Base-by-base conservation (phyloP, 1,140 invertebrate genomes). In the Hermetia illucens region DNA sequence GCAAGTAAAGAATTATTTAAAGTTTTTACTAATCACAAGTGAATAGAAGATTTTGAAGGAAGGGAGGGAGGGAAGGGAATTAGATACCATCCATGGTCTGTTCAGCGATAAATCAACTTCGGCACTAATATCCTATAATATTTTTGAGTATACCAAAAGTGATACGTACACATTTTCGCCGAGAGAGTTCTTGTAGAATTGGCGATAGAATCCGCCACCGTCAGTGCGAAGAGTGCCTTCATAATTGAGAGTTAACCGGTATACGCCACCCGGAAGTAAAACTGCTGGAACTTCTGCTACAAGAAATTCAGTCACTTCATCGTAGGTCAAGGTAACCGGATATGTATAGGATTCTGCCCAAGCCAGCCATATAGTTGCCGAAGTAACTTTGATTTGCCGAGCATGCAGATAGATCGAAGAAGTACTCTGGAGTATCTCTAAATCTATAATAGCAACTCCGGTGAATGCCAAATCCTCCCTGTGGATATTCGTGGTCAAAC, bases 401-500 rank as follows among this genome's bases (percentile, higher is more conserved):
- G 58, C 55, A 37, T 70, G 66, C 1, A 70, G 27, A 1, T 57
- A 52, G 10, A 70, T 64, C 5, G 48, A 36, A n/a, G 47, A 38
- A 0, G 57, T 63, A 0, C 34, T 38, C 0, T 40, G 18, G 2
- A 42, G 13, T 0, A 58, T 49, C 1, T 55, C 16, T 0, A 69
- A 40, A 16, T 55, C 47, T 5, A 78, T 75, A 4, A 49, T 53
- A 0, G 74, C 73, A 4, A 50, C 50, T 4, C 75, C 75, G 13
- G 42, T 50, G 52, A 77, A 77, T 2, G 44, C 53, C 12, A 39
- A 53, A 5, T 51, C 52, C 1, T 52, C 56, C 21, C 60, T 53
- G 21, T 58, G 52, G 1, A 77, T 60, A 40, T 77, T 62, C 0
- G 76, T 65, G 50, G 66, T 65, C 0, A 79, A 58, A n/a, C 54